Evolutionary conservation across 2,113 vertebrate species (phyloP), one percentile per base, ranked within the genome.

Genomic region (Anas platyrhynchos): DNA sequence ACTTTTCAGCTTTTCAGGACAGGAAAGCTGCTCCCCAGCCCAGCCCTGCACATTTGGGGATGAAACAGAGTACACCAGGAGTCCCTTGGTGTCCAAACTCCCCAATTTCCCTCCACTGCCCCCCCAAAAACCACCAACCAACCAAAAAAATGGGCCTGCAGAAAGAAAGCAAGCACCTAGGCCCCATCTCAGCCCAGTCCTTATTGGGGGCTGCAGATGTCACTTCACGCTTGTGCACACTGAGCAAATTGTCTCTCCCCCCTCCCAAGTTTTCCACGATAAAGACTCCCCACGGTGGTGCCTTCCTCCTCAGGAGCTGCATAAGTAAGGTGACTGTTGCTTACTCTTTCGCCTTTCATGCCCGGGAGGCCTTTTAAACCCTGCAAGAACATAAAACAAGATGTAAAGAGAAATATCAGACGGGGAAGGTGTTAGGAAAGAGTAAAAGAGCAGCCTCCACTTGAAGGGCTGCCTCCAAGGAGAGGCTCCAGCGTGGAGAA

Each of bases 271-370:
- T 5, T 9, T 0, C 5, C 26, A 14, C n/a, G 22, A 36, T 26
- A 36, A 87, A 65, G 66, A 8, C 9, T 54, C 12, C 44, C 31
- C 32, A 9, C 46, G 41, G 9, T 0, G 3, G n/a, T 13, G n/a
- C 20, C 46, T 50, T 65, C 16, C 29, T 38, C 56, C 74, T 34
- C 16, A n/a, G 56, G 26, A 3, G 5, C 16, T 1, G 0, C 5
- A 10, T 44, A 71, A 34, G 22, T 10, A 44, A 68, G 3, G 31
- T 16, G 22, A 26, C 3, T 20, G 4, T 27, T n/a, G 65, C 97
- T 96, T 96, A 99, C 99, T 95, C 98, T 98, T 96, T 98, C 97
- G 6, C 98, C 99, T 97, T 98, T 99, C 31, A 68, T 46, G 5
- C 99, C 98, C 0, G 89, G 94, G 20, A 98, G 92, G 5, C 99